phyloP scores from a whole-genome alignment of 2,888 invertebrate species.

The Sinotaia quadrata region DNA sequence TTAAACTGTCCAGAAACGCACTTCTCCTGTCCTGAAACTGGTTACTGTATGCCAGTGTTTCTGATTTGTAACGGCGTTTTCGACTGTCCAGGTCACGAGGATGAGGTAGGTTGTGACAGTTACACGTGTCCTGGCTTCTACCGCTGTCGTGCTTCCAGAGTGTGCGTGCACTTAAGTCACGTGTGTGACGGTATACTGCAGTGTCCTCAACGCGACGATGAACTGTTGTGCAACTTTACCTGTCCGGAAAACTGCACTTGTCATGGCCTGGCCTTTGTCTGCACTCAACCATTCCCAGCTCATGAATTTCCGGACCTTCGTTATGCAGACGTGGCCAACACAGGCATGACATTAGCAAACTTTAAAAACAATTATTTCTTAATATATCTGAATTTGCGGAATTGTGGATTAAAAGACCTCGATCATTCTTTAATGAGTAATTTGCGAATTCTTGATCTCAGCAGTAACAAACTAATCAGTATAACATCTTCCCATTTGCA shows the following conservation, averaged over 20 bases:
- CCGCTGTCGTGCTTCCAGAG: conserved; percentile 23
- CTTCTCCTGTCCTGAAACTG: conserved; percentile 17
- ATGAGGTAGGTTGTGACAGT: conserved; percentile 21
- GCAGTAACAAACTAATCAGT: conserved; percentile 11
- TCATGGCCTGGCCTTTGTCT: conserved; percentile 16
- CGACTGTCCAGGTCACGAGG: conserved; percentile 34
- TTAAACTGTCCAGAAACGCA: conserved; percentile 28
- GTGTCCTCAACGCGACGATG: conserved; percentile 35
- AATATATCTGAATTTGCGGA: conserved; percentile 1
- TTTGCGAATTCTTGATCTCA: conserved; percentile 14
- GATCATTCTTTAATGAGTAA: conserved; percentile 4
- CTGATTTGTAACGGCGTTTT: conserved; percentile 31
- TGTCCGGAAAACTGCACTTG: conserved; percentile 20
- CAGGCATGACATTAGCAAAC: background rate
- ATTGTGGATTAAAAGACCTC: conserved; percentile 1
- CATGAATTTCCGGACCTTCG: background rate
- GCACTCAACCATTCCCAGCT: background rate
- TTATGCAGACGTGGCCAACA: conserved; percentile 10
- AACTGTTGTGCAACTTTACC: conserved; percentile 24
- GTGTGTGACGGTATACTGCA: conserved; percentile 34
- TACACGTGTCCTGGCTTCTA: conserved; percentile 30
- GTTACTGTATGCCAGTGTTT: conserved; percentile 35
- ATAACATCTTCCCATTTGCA: conserved; percentile 16
- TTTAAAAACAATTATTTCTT: conserved; percentile 7
- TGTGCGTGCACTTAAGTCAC: conserved; percentile 31